phyloP scores from a whole-genome alignment of 1,140 invertebrate genomes.

The Cylas formicarius region DNA sequence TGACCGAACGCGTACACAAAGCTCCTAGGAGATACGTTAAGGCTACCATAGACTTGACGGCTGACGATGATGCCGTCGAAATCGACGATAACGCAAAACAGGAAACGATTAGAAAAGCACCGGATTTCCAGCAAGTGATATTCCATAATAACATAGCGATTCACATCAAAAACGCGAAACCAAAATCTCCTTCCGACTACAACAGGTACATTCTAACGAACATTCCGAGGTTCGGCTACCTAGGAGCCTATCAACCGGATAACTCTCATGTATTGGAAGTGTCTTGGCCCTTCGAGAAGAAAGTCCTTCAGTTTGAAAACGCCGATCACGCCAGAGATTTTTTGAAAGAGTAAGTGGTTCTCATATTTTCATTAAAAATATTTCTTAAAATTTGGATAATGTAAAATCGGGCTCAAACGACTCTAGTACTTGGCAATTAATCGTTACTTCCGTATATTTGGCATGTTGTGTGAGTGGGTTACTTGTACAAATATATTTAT shows the following conservation, averaged over 20 bases:
- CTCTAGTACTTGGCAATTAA: too few species aligned
- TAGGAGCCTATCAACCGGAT: slow-evolving; percentile 24
- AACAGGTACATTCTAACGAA: slow-evolving; percentile 28
- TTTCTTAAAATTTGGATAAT: not conserved
- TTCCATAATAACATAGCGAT: slow-evolving; percentile 5
- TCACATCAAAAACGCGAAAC: slow-evolving; percentile 8
- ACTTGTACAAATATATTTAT: too few species aligned
- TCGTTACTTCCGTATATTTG: too few species aligned
- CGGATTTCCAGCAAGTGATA: slow-evolving; percentile 6
- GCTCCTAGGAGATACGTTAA: not conserved
- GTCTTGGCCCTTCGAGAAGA: slow-evolving; percentile 30
- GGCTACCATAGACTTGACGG: slow-evolving; percentile 14
- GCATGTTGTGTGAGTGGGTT: too few species aligned
- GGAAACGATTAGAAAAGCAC: not conserved
- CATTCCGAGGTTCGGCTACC: slow-evolving; percentile 31
- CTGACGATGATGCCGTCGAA: slow-evolving; percentile 7
- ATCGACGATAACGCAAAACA: not conserved
- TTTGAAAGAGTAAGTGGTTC: slow-evolving; percentile 22
- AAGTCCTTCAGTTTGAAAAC: slow-evolving; percentile 26
- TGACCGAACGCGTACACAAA: slow-evolving; percentile 10
- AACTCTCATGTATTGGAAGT: slow-evolving; percentile 23
- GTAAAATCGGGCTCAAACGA: slow-evolving; percentile 7
- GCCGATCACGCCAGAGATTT: slow-evolving; percentile 21
- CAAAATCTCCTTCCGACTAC: slow-evolving; percentile 18
- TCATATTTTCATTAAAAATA: not conserved